These are phyloP conservation scores for Drosophila anomalata DNA, from an alignment of 2,888 invertebrate species.

Conservation along the genomic window DNA sequence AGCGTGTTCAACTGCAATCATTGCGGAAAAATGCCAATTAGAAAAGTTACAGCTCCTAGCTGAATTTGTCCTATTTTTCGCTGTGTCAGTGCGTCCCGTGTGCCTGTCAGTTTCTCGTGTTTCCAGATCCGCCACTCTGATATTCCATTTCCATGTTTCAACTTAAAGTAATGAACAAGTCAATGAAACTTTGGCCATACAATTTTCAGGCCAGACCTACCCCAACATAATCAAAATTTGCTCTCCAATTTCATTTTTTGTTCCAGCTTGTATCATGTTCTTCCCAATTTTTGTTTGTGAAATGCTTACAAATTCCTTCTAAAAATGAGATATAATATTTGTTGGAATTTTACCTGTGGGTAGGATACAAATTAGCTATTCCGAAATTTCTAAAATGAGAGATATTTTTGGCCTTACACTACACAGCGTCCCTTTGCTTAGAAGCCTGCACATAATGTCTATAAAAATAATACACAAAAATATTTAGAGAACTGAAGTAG, in stretches of 20 bases:
- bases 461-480: constrained; percentile 8
- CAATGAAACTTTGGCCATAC: constrained; percentile 61
- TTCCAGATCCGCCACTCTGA: constrained; percentile 24
- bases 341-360: background rate
- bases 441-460: background rate
- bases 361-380: constrained; percentile 2
- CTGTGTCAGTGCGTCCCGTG: constrained; percentile 31
- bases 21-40: constrained; percentile 74
- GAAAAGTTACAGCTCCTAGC: constrained; percentile 55
- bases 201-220: constrained; percentile 11
- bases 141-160: constrained; percentile 37
- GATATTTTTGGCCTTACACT: constrained; percentile 9
- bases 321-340: background rate
- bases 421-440: constrained; percentile 5
- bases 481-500: constrained; percentile 26
- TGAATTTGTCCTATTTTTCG: constrained; percentile 25
- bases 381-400: background rate
- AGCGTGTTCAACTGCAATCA: constrained; percentile 73
- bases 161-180: constrained; percentile 64
- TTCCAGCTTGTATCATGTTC: no score
- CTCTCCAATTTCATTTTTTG: background rate
- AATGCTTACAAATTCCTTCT: background rate
- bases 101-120: constrained; percentile 31
- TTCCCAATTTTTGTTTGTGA: background rate
- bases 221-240: background rate